Conservation (phyloP, 2,888 invertebrate genomes). For the Fabriciana adippe region DNA sequence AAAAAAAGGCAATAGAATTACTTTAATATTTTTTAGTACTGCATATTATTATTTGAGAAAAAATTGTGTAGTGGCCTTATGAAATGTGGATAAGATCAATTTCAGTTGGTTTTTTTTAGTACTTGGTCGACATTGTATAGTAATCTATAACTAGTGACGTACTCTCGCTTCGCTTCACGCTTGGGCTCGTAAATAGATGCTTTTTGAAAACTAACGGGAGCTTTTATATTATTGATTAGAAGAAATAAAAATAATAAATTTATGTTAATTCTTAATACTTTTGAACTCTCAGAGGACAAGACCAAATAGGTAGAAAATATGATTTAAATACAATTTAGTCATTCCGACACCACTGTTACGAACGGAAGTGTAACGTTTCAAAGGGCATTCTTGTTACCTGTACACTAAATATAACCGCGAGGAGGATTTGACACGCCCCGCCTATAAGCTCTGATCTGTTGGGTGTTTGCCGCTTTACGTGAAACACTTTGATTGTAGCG, state of each 20-base stretch:
- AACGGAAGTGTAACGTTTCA: conserved; percentile 80
- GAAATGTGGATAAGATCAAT: no score
- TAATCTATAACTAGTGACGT: no score
- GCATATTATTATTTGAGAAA: not conserved
- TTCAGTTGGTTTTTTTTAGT: no score
- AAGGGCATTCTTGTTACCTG: conserved; percentile 81
- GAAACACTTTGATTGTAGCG: conserved; percentile 1
- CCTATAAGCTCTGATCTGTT: conserved; percentile 59
- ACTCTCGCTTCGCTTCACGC: not conserved
- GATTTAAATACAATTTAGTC: conserved; percentile 37
- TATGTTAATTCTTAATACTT: not conserved
- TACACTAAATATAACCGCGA: conserved; percentile 68
- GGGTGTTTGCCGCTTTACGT: conserved; percentile 46
- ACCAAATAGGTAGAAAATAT: conserved; percentile 42
- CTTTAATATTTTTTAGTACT: not conserved
- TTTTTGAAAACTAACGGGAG: no score
- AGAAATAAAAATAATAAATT: no score
- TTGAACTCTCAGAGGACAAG: conserved; percentile 12
- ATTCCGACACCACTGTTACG: conserved; percentile 56
- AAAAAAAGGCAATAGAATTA: no score
- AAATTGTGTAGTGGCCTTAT: no score
- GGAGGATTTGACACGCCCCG: conserved; percentile 55
- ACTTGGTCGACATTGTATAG: no score
- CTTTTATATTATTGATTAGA: no score
- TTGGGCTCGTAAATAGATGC: not conserved